These are phyloP conservation scores for Whitmania pigra DNA, from an alignment of 1,140 invertebrate species.

Conservation along the genomic window DNA sequence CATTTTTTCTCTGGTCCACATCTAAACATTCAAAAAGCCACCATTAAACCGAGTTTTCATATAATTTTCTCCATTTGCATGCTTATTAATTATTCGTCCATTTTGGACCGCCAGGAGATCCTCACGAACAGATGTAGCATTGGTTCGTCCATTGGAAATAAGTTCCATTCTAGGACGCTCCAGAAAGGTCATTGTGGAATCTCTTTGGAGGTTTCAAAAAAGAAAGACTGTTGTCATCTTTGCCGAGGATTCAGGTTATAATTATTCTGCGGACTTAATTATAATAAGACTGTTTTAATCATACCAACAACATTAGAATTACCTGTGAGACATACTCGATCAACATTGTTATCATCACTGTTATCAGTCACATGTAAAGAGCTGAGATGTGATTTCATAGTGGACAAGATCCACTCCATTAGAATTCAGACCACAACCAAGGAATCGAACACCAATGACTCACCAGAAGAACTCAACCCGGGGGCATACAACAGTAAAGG, in stretches of 20 bases:
- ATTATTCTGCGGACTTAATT: neutral
- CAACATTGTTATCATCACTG: neutral
- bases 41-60: too few species aligned
- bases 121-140: conserved; percentile 36
- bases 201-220: conserved; percentile 56
- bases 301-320: neutral
- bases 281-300: neutral
- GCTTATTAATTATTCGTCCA: neutral
- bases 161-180: conserved; percentile 55
- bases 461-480: conserved; percentile 82
- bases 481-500: conserved; percentile 77
- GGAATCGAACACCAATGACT: conserved; percentile 83
- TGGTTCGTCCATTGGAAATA: conserved; percentile 50
- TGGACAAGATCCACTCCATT: conserved; percentile 69
- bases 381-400: conserved; percentile 80
- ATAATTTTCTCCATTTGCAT: neutral
- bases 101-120: conserved; percentile 30
- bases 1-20: too few species aligned
- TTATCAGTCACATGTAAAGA: conserved; percentile 56
- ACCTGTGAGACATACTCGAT: conserved; percentile 7
- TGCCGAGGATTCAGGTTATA: conserved; percentile 62
- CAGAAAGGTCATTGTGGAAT: conserved; percentile 59
- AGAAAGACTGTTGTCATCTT: conserved; percentile 74
- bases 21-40: too few species aligned
- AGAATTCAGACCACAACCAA: conserved; percentile 78